A percentile compares a stretch with the other conserved stretches of the same genome.
These are phyloP conservation scores for Sarcophaga variegata DNA, from an alignment of 2,888 invertebrate genomes.

Conservation along the genomic window DNA sequence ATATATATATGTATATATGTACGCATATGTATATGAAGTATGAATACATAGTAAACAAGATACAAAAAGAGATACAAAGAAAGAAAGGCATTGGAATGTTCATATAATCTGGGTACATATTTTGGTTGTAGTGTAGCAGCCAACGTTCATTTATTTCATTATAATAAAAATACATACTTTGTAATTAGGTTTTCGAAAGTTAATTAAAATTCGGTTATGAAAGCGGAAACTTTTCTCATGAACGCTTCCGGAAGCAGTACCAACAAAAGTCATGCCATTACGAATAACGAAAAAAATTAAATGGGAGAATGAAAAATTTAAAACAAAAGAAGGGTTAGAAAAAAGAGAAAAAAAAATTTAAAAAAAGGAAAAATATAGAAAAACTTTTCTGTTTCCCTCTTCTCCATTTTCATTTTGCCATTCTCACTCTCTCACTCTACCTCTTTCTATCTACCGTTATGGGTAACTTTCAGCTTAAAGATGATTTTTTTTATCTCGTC, in stretches of 20 bases:
- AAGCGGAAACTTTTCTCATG: slow-evolving; percentile 80
- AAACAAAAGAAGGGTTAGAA: slow-evolving; percentile 63
- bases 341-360: slow-evolving; percentile 38
- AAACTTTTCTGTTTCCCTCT: background rate
- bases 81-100: slow-evolving; percentile 33
- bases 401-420: background rate
- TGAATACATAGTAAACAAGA: background rate
- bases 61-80: slow-evolving; percentile 2
- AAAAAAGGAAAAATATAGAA: slow-evolving; percentile 11
- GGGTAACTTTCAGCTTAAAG: slow-evolving; percentile 47
- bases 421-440: no score
- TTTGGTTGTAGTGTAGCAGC: slow-evolving; percentile 15
- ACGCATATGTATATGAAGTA: background rate
- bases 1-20: background rate
- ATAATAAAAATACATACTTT: slow-evolving; percentile 79
- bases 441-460: background rate
- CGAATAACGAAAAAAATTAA: slow-evolving; percentile 72
- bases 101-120: slow-evolving; percentile 6
- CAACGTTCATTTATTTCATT: slow-evolving; percentile 75
- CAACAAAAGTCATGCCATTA: slow-evolving; percentile 61
- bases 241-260: slow-evolving; percentile 75
- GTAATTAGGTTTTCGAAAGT: slow-evolving; percentile 82
- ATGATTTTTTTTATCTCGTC: slow-evolving; percentile 56
- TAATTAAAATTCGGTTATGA: slow-evolving; percentile 82
- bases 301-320: slow-evolving; percentile 49